Conservation (phyloP, 2,888 invertebrate genomes). For the Phragmatobia fuliginosa region DNA sequence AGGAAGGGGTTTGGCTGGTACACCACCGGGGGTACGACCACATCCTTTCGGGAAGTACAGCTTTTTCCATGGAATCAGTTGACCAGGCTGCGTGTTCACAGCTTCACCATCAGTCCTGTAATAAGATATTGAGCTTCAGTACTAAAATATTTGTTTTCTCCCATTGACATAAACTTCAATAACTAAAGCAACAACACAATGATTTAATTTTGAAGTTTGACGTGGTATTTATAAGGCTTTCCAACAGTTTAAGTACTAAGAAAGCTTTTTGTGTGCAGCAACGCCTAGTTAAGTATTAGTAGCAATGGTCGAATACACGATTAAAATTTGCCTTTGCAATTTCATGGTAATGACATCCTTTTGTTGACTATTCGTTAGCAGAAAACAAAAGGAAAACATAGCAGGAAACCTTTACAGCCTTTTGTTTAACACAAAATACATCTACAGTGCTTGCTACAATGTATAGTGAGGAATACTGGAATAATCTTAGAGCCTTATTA, state of each 20-base stretch:
- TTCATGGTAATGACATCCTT: not conserved
- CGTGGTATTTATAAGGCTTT: too few species aligned
- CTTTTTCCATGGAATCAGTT: slow-evolving; percentile 88
- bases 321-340: not conserved
- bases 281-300: not conserved
- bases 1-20: slow-evolving; percentile 70
- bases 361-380: not conserved
- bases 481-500: too few species aligned
- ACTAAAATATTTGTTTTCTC: not conserved
- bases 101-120: slow-evolving; percentile 60
- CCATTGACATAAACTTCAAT: not conserved
- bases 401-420: too few species aligned
- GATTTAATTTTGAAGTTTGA: not conserved
- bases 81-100: slow-evolving; percentile 74
- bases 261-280: not conserved
- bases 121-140: not conserved
- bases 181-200: not conserved
- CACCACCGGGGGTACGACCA: slow-evolving; percentile 85
- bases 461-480: too few species aligned
- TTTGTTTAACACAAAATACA: too few species aligned
- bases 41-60: slow-evolving; percentile 92
- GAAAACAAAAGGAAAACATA: too few species aligned
- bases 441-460: too few species aligned
- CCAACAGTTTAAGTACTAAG: too few species aligned
- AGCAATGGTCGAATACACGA: not conserved